A percentile compares a stretch with the other conserved stretches of the same genome.
phyloP scores from a whole-genome alignment of 2,888 invertebrate genomes.

The Seira musarum region DNA sequence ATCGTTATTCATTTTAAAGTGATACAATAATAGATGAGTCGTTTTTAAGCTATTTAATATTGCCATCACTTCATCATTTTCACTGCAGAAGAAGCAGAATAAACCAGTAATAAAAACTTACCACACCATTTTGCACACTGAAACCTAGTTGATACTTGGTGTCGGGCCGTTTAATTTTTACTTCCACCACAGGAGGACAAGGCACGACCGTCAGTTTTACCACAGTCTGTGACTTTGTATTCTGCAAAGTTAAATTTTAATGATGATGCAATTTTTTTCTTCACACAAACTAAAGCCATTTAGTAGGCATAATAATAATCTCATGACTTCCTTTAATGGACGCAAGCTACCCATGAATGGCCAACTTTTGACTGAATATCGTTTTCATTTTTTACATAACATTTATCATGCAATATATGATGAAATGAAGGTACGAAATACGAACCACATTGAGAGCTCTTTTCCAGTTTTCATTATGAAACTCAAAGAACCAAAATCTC shows the following conservation, averaged over 20 bases:
- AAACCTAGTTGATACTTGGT: conserved; percentile 99
- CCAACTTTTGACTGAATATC: not conserved
- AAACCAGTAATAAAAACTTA: conserved; percentile 73
- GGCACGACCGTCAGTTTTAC: conserved; percentile 99
- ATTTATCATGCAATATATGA: not conserved
- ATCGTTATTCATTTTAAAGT: not conserved
- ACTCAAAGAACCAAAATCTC: not conserved
- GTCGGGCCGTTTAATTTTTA: conserved; percentile 98
- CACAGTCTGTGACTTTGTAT: conserved; percentile 96
- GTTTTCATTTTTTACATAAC: not conserved
- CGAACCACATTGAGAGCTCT: no score
- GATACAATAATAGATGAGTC: not conserved
- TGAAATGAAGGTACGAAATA: no score
- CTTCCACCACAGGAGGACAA: conserved; percentile 99
- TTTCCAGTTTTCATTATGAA: not conserved
- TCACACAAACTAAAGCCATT: not conserved
- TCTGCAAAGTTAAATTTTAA: conserved; percentile 72
- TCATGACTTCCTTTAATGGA: not conserved
- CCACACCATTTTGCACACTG: conserved; percentile 99
- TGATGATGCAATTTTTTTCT: conserved; percentile 26
- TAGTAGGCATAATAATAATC: not conserved
- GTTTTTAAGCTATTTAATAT: not conserved
- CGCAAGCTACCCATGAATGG: not conserved
- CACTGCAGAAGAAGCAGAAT: not conserved
- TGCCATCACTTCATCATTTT: not conserved